These are phyloP conservation scores for Astreopora myriophthalma DNA, from an alignment of 64 coral and sea anemone genomes.

Conservation along the genomic window DNA sequence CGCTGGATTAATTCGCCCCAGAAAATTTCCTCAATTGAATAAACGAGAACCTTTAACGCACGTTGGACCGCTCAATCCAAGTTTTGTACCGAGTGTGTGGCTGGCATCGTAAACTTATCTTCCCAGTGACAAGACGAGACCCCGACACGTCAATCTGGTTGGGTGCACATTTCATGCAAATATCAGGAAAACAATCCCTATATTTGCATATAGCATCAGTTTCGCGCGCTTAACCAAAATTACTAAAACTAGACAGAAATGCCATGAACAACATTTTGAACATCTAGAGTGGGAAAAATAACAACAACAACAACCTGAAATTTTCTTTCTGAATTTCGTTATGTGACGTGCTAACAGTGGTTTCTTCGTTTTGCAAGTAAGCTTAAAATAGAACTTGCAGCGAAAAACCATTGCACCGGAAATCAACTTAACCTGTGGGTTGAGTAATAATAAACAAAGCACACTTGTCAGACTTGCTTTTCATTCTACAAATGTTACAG, in stretches of 20 bases:
- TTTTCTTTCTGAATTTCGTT: no score
- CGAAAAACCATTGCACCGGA: background rate
- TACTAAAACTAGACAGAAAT: no score
- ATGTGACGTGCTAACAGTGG: no score
- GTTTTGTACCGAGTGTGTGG: background rate
- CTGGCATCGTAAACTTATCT: slow-evolving; percentile 17
- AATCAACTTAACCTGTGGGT: background rate
- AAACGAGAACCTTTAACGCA: background rate
- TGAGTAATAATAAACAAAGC: background rate
- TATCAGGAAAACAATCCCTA: slow-evolving; percentile 39
- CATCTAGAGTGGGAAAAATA: background rate
- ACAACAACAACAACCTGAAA: background rate
- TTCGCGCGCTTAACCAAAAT: background rate
- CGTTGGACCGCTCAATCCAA: background rate
- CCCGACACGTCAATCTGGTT: slow-evolving; percentile 63
- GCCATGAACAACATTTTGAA: no score
- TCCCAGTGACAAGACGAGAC: slow-evolving; percentile 21
- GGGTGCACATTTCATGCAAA: slow-evolving; percentile 98
- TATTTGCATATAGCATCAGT: slow-evolving; percentile 81
- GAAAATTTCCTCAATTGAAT: background rate
- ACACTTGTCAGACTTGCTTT: background rate
- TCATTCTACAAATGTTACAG: background rate
- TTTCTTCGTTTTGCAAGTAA: no score
- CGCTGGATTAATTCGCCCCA: background rate
- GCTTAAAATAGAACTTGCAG: no score